A percentile compares a stretch with the other conserved stretches of the same genome.
These are phyloP conservation scores for Platygyra sinensis DNA, from an alignment of 64 coral and sea anemone species.

Conservation along the genomic window DNA sequence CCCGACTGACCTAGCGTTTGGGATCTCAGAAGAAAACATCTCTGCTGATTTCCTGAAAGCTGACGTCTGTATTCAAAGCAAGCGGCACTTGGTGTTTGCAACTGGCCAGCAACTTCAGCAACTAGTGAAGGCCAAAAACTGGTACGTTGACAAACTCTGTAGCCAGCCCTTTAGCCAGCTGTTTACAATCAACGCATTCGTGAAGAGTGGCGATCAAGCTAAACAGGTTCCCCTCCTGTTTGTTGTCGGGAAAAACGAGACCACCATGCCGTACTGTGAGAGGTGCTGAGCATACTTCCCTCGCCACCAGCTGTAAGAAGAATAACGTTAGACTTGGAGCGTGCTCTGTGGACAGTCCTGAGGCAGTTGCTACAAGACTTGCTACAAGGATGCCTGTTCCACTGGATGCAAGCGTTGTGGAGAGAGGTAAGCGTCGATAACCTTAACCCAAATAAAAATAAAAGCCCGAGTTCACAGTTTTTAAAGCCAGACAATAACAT, in stretches of 20 bases:
- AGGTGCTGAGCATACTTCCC: slow-evolving; percentile 1
- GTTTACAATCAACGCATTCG: slow-evolving; percentile 1
- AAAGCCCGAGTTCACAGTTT: too few relatives aligned
- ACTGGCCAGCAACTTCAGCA: background rate
- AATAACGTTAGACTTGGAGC: background rate
- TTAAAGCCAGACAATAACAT: background rate
- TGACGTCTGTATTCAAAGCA: slow-evolving; percentile 4
- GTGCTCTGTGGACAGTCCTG: slow-evolving; percentile 1
- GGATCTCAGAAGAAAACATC: slow-evolving; percentile 6
- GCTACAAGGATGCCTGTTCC: slow-evolving; percentile 11
- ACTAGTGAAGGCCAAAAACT: slow-evolving; percentile 6
- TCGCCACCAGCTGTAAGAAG: slow-evolving; percentile 11
- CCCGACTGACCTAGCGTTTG: slow-evolving; percentile 10
- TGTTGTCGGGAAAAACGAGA: background rate
- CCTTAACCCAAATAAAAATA: too few relatives aligned
- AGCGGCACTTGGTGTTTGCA: slow-evolving; percentile 11
- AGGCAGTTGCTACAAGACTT: background rate
- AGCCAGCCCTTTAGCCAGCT: background rate
- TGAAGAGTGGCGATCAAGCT: background rate
- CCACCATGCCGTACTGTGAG: background rate
- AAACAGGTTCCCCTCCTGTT: slow-evolving; percentile 16
- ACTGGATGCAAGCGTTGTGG: too few relatives aligned
- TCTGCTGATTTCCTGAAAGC: background rate
- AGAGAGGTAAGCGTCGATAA: too few relatives aligned
- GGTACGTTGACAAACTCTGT: background rate